Base-by-base conservation (phyloP, 2,797 vertebrate species). In the Melanotaenia pygmaea region DNA sequence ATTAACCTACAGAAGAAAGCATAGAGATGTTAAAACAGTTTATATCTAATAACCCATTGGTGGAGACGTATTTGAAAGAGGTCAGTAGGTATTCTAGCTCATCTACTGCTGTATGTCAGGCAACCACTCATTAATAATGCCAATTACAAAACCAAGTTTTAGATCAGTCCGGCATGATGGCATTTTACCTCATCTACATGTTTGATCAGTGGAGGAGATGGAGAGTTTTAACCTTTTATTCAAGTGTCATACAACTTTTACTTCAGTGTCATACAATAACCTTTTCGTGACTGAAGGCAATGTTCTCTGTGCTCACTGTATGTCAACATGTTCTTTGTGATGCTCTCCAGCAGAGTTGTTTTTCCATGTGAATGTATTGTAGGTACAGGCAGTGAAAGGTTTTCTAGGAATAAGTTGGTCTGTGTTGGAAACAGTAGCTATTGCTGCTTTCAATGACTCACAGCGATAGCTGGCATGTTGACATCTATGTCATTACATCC, bases 151-250 rank as follows among this genome's bases (percentile, higher is more conserved):
- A 59, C 3, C 18, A 50, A 47, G 30, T 11, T 30, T 34, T 40
- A 30, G 38, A 34, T 61, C 16, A 5, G 32, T 56, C 3, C 61
- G 37, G 24, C n/a, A 24, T 38, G 20, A n/a, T 20, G 47, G 20
- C 16, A 12, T 28, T 30, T 56, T 30, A 12, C 4, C 34, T 74
- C 24, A 71, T 71, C 64, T 71, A 26, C 64, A 69, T 72, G 24
- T 70, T 59, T 34, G 34, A 61, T 28, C 34, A 51, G 20, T n/a
- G 24, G 45, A 63, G 32, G 54, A 14, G 26, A 38, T 50, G 26
- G 64, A 64, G 74, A 69, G 63, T 7, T 38, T 7, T 68, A 73
- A 59, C 67, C 68, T 82, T 54, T 74, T 64, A 57, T 22, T 37
- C 22, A 28, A 28, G 28, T 4, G 28, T 4, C 28, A 28, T 28